A percentile compares a stretch with the other conserved stretches of the same genome.
Evolutionary conservation across 2,797 vertebrate species (phyloP).

Genomic region (Hydrocynus forskahlii): DNA sequence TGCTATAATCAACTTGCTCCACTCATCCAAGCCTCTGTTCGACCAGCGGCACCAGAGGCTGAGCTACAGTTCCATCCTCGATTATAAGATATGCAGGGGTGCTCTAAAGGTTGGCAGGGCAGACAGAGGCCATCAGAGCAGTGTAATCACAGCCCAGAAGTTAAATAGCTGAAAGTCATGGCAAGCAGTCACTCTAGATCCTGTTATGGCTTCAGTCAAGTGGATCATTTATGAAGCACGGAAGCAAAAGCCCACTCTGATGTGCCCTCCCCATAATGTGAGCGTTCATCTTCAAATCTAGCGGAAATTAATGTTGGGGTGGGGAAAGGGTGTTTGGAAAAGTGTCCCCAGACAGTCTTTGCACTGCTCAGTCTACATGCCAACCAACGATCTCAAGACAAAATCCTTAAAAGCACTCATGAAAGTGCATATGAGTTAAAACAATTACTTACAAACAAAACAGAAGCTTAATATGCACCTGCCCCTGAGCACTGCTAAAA

Average conservation of each 20-base stretch:
- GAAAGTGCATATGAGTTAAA: conserved; percentile 15
- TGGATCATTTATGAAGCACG: conserved; percentile 70
- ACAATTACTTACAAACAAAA: conserved; percentile 15
- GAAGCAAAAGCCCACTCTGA: conserved; percentile 60
- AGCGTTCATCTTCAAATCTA: conserved; percentile 56
- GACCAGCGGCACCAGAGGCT: background rate
- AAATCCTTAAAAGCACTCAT: background rate
- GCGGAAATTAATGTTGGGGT: conserved; percentile 39
- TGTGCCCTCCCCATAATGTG: conserved; percentile 44
- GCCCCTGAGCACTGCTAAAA: conserved; percentile 4
- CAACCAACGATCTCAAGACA: conserved; percentile 6
- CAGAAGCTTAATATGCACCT: background rate
- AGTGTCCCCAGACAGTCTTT: conserved; percentile 4
- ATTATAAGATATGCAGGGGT: conserved; percentile 36
- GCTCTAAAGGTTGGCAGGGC: conserved; percentile 26
- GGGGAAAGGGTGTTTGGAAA: conserved; percentile 12
- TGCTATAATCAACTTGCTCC: conserved; percentile 44
- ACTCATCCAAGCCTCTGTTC: conserved; percentile 32
- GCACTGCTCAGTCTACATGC: conserved; percentile 2
- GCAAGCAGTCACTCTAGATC: conserved; percentile 64
- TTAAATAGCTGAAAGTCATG: conserved; percentile 54
- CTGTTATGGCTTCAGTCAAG: conserved; percentile 61
- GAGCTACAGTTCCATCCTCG: conserved; percentile 33
- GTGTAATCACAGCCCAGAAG: conserved; percentile 34
- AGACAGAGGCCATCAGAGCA: conserved; percentile 26